Percentiles rank a stretch among this genome's conserved stretches.
Conservation (phyloP, 2,888 invertebrate genomes). For the Noctua janthe region DNA sequence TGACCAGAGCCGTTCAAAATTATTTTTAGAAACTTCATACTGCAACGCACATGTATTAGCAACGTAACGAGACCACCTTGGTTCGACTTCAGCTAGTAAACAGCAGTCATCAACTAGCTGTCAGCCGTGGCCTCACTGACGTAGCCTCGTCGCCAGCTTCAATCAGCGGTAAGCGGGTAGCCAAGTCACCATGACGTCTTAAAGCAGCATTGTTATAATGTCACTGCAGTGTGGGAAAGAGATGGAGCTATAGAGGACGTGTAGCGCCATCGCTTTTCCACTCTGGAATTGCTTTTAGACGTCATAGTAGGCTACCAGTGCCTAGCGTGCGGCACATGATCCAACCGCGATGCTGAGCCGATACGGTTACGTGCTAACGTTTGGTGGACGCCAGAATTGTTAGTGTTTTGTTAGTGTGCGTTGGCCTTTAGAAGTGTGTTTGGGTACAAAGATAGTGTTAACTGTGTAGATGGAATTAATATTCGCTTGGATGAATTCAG, state of each 20-base stretch:
- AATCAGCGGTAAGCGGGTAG: background rate
- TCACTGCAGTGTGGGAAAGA: too few relatives aligned
- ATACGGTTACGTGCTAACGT: background rate
- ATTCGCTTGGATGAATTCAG: slow-evolving; percentile 2
- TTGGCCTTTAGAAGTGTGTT: background rate
- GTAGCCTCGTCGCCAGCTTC: background rate
- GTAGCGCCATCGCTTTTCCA: too few relatives aligned
- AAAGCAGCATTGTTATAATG: too few relatives aligned
- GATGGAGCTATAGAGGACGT: too few relatives aligned
- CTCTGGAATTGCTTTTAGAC: too few relatives aligned
- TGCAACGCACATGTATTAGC: background rate
- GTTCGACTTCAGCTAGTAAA: background rate
- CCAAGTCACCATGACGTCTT: background rate
- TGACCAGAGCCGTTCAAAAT: too few relatives aligned
- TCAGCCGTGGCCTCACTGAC: background rate
- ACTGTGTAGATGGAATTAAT: background rate
- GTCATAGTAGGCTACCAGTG: too few relatives aligned
- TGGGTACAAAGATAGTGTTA: slow-evolving; percentile 2
- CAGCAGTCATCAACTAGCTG: background rate
- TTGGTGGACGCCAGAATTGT: too few relatives aligned
- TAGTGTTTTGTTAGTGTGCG: background rate
- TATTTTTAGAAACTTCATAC: background rate
- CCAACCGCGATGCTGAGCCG: background rate
- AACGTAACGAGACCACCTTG: background rate
- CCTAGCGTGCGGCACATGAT: background rate